These are phyloP conservation scores for Bruchidius siliquastri DNA, from an alignment of 2,888 invertebrate species.

Conservation along the genomic window DNA sequence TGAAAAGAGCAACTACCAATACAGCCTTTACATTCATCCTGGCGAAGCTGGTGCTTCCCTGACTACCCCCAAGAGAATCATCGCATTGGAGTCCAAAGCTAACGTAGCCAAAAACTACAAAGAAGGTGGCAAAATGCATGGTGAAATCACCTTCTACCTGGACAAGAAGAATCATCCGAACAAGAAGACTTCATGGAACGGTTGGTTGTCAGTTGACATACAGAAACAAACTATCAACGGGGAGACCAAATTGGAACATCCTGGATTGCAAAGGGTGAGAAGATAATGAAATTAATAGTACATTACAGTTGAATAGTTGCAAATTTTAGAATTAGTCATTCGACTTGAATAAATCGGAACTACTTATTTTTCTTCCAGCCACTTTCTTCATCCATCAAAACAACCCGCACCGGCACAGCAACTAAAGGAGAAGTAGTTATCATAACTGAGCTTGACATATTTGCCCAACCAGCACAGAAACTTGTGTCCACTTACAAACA, in stretches of 20 bases:
- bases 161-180: conserved; percentile 68
- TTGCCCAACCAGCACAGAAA: conserved; percentile 56
- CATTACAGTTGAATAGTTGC: no score
- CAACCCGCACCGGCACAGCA: conserved; percentile 17
- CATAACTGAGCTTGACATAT: conserved; percentile 54
- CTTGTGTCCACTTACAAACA: conserved; percentile 44
- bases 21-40: conserved; percentile 62
- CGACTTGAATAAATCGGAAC: neutral
- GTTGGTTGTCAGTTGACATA: conserved; percentile 53
- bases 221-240: conserved; percentile 50
- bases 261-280: conserved; percentile 54
- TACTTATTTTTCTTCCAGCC: conserved; percentile 17
- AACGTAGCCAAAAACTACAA: conserved; percentile 31
- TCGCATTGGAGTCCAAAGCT: conserved; percentile 56
- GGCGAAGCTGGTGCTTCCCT: conserved; percentile 60
- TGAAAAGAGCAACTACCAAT: conserved; percentile 67
- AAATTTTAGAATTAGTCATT: neutral
- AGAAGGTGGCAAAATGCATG: conserved; percentile 55
- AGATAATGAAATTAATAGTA: no score
- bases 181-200: conserved; percentile 59
- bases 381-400: conserved; percentile 19
- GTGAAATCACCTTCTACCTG: conserved; percentile 61
- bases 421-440: conserved; percentile 48
- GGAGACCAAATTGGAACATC: conserved; percentile 62
- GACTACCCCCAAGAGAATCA: conserved; percentile 63